Conservation (phyloP, 1,140 invertebrate species). For the Drosophila repleta region DNA sequence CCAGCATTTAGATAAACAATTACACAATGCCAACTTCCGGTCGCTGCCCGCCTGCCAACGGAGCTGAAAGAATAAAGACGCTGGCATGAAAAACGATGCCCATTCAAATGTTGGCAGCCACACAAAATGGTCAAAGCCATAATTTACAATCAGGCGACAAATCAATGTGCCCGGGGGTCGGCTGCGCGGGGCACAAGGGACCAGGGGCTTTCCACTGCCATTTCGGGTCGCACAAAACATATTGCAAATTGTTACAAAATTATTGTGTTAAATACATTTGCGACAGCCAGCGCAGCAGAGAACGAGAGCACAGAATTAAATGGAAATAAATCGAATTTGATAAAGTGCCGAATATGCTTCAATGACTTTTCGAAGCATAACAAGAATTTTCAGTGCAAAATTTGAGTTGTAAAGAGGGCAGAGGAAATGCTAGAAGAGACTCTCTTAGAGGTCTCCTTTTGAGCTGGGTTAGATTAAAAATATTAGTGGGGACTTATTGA, state of each 20-base stretch:
- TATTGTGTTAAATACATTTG: constrained; percentile 37
- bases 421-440: no score
- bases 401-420: no score
- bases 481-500: no score
- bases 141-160: constrained; percentile 58
- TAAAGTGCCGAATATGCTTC: constrained; percentile 2
- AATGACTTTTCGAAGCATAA: neutral
- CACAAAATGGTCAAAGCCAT: constrained; percentile 51
- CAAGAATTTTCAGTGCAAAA: neutral
- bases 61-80: constrained; percentile 22
- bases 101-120: constrained; percentile 42
- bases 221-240: constrained; percentile 29
- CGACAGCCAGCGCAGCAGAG: constrained; percentile 11
- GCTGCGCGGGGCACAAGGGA: neutral
- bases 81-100: constrained; percentile 39
- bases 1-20: constrained; percentile 54
- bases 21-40: constrained; percentile 54
- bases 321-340: constrained; percentile 16
- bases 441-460: no score
- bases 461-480: no score
- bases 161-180: constrained; percentile 39
- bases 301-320: neutral
- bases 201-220: neutral
- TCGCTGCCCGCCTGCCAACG: constrained; percentile 13
- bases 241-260: constrained; percentile 52